These are phyloP conservation scores for Bilobella aurantiaca DNA, from an alignment of 1,140 invertebrate species.

Conservation along the genomic window DNA sequence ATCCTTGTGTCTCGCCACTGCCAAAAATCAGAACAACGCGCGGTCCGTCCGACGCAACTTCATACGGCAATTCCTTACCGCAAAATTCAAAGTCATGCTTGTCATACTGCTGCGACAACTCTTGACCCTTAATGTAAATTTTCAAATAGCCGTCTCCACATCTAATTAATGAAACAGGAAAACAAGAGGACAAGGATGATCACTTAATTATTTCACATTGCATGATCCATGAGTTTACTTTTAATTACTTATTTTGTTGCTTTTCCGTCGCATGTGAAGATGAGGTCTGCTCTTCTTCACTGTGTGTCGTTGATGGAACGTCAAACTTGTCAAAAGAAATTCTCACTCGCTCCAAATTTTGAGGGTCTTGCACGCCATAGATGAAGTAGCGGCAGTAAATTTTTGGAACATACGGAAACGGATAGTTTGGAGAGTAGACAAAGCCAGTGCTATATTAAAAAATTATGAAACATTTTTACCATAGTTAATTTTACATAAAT, in stretches of 20 bases:
- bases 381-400: constrained; percentile 95
- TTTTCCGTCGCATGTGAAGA: background rate
- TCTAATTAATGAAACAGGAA: constrained; percentile 37
- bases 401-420: constrained; percentile 84
- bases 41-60: constrained; percentile 76
- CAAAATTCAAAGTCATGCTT: constrained; percentile 88
- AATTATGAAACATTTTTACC: background rate
- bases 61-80: constrained; percentile 56
- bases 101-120: constrained; percentile 81
- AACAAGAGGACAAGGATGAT: too few relatives aligned
- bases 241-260: background rate
- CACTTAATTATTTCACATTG: background rate
- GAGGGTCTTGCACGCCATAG: constrained; percentile 89
- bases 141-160: constrained; percentile 84
- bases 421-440: constrained; percentile 91
- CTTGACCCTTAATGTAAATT: constrained; percentile 82
- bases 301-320: constrained; percentile 64
- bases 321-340: constrained; percentile 78
- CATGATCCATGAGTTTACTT: background rate
- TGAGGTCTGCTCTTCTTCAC: constrained; percentile 51
- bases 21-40: constrained; percentile 85
- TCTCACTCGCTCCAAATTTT: constrained; percentile 83
- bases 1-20: constrained; percentile 72
- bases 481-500: background rate
- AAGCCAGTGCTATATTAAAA: constrained; percentile 47